Evolutionary conservation across 2,113 vertebrate genomes (phyloP), one percentile per base, ranked within the genome.

Genomic region (Antigone vipio): DNA sequence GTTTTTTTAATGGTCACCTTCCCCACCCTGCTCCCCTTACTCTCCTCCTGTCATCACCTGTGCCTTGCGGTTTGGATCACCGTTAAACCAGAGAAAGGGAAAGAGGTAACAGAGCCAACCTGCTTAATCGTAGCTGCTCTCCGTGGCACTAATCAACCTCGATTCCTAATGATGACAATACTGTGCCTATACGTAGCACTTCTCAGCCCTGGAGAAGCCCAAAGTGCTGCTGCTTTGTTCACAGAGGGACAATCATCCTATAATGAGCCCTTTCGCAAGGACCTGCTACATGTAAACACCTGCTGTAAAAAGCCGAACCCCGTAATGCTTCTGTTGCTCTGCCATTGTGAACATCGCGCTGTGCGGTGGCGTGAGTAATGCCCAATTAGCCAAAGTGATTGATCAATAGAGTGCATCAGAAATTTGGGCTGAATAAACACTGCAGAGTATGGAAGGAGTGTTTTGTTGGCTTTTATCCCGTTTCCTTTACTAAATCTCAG

Each of bases 41-140:
- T 95, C 80, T 92, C 89, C 52, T 92, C 32, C 59, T 92, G 71
- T 85, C 85, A 52, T 94, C 92, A 93, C 94, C 81, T 29, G 92
- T 97, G 95, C 93, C 96, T 97, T 93, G 89, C 44, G 2, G 20
- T 95, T 55, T 83, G 90, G 84, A 96, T 56, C 75, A 35, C 67
- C 44, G 2, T 74, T 80, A 90, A 92, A 73, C 27, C 69, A 47
- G 64, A 84, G 72, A 78, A 78, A 88, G 78, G 82, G 40, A 79
- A 78, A 47, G 81, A 85, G 72, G 35, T 71, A 49, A 69, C 27
- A 6, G 44, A 76, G 77, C 85, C 81, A 75, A 55, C 77, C 68
- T 68, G 83, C 83, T 75, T 72, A 71, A 50, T 32, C 3, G 2
- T 62, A 24, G 20, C 74, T 0, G 3, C 66, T 91, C 81, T 49